Evolutionary conservation across 2,888 invertebrate genomes (phyloP), one percentile per base, ranked within the genome.

Genomic region (Caenorhabditis sulstoni): DNA sequence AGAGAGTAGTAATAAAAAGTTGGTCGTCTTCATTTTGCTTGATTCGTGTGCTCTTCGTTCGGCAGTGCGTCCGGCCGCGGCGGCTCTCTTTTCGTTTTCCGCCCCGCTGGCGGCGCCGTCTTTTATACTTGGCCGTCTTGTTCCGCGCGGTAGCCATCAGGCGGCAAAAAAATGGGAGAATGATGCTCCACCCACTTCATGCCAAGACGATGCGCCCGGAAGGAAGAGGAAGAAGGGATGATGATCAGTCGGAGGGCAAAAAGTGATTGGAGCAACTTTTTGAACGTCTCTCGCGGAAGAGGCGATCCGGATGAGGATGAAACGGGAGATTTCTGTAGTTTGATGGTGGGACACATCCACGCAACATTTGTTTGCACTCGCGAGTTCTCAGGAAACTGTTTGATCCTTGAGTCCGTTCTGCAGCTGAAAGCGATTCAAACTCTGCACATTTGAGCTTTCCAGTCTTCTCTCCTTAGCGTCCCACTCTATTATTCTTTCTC

Each of bases 81-180:
- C 23, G 59, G 70, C 70, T 70, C 70, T 70, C 70, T 41, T 70
- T 70, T 70, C 61, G 61, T 70, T 53, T 57, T 57, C 61, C 62
- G 57, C 55, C 29, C 29, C 49, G 55, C 41, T 57, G 12, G 29
- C 37, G 57, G 37, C 49, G 49, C 70, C 23, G 37, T 71, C 71
- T 71, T 71, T 57, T 71, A 71, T 71, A 71, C 71, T 29, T 29
- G 49, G 23, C 8, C 62, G 62, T n/a, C 71, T 57, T 64, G 71
- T 71, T 71, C 57, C 71, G 62, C 70, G 62, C 71, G 71, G 64
- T 71, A 71, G 71, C 71, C 71, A 71, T 64, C 62, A 71, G 71
- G 71, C 71, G 71, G 71, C 53, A 70, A 62, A 70, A 70, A 70
- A 70, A 41, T 62, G 59, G 53, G 53, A 39, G 45, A 37, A 47